phyloP scores from a whole-genome alignment of 2,888 invertebrate genomes.

The Aethes cnicana region DNA sequence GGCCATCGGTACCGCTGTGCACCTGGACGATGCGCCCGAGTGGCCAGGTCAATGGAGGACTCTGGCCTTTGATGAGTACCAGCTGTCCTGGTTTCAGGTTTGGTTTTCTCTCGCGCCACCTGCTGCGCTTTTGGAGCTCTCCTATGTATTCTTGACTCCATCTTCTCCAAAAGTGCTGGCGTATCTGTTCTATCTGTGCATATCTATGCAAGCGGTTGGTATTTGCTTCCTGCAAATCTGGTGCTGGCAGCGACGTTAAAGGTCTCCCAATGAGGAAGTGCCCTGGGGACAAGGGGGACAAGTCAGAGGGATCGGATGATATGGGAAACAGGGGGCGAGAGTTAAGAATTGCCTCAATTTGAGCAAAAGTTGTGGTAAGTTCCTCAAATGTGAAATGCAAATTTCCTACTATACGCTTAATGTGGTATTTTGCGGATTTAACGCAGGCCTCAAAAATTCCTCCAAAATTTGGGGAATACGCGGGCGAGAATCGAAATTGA shows the following conservation, averaged over 20 bases:
- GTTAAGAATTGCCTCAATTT: slow-evolving; percentile 35
- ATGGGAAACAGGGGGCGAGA: slow-evolving; percentile 34
- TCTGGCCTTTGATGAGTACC: not conserved
- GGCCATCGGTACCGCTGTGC: not conserved
- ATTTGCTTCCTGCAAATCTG: not conserved
- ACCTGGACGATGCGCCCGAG: not conserved
- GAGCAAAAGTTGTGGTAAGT: slow-evolving; percentile 30
- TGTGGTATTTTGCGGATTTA: slow-evolving; percentile 28
- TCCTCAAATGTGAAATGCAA: slow-evolving; percentile 31
- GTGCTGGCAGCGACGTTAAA: slow-evolving; percentile 25
- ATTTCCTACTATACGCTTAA: slow-evolving; percentile 18
- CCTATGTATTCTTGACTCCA: slow-evolving; percentile 4
- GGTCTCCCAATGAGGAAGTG: slow-evolving; percentile 34
- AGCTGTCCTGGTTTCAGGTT: not conserved
- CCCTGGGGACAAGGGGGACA: slow-evolving; percentile 33
- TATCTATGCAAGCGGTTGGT: not conserved
- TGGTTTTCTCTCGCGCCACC: not conserved
- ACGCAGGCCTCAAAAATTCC: slow-evolving; percentile 30
- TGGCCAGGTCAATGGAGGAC: slow-evolving; percentile 1
- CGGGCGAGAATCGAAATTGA: slow-evolving; percentile 31
- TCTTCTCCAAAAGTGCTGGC: slow-evolving; percentile 11
- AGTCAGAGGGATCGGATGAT: slow-evolving; percentile 29
- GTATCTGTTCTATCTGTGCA: not conserved
- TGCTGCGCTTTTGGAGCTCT: slow-evolving; percentile 9
- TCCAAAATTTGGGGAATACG: slow-evolving; percentile 26